Conservation (phyloP, 2,797 vertebrate species). For the Psittacula derbiana region DNA sequence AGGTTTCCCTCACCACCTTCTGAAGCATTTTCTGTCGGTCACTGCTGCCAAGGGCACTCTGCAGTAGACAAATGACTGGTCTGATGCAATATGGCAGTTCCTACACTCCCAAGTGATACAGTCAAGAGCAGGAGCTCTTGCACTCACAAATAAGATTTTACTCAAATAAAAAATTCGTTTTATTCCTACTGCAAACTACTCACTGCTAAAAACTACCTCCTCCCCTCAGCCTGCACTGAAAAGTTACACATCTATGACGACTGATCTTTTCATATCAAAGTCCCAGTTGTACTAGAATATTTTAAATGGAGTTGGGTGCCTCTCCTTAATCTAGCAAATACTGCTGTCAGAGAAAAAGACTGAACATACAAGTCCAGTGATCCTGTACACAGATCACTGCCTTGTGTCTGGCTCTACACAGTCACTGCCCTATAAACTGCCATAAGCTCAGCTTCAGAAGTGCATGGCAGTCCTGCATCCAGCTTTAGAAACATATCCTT, state of each 20-base stretch:
- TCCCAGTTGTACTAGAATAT: fast-evolving
- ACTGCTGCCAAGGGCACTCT: neutral
- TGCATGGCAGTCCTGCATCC: neutral
- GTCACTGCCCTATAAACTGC: neutral
- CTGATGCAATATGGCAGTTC: neutral
- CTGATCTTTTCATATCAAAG: neutral
- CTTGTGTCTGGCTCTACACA: neutral
- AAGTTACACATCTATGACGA: neutral
- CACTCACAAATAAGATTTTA: neutral
- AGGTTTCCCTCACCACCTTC: neutral
- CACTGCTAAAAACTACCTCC: neutral
- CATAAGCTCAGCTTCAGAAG: neutral
- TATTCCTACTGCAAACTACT: neutral
- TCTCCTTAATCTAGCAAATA: neutral
- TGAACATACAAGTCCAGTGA: neutral
- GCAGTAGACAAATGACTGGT: neutral
- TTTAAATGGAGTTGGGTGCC: neutral
- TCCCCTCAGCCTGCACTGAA: neutral
- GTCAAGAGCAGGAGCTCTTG: neutral
- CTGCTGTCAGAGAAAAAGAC: neutral
- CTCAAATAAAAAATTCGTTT: neutral
- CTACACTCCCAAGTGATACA: neutral
- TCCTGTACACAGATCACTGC: neutral
- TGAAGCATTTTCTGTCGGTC: neutral
- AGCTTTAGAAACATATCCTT: neutral